phyloP scores from a whole-genome alignment of 2,797 vertebrate genomes.

The Ambastaia sidthimunki region DNA sequence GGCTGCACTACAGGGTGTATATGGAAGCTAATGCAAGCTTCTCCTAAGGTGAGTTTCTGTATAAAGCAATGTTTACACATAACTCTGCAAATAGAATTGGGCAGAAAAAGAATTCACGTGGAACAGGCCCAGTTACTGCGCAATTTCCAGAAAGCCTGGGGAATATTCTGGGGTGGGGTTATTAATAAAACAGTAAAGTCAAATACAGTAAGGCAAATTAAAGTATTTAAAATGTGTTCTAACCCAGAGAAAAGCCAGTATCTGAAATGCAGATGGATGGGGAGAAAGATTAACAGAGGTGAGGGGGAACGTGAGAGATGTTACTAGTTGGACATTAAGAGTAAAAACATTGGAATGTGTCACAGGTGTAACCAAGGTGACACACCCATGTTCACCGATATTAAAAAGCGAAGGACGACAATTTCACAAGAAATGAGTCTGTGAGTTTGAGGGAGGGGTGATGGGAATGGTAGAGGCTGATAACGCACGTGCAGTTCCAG shows the following conservation, averaged over 20 bases:
- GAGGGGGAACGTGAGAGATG: neutral
- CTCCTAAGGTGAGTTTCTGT: neutral
- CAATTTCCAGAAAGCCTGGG: neutral
- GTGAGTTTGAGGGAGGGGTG: slow-evolving; percentile 33
- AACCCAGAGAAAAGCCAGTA: neutral
- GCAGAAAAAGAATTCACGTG: neutral
- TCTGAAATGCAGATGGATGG: neutral
- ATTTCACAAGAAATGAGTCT: slow-evolving; percentile 55
- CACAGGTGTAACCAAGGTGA: slow-evolving; percentile 1
- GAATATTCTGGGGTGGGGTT: neutral
- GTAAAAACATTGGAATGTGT: neutral
- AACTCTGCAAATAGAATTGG: neutral
- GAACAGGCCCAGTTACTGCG: neutral
- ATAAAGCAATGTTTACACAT: neutral
- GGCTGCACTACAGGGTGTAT: neutral
- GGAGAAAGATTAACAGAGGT: neutral
- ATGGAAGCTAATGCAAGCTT: neutral
- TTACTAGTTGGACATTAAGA: neutral
- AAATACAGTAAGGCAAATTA: neutral
- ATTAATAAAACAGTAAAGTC: neutral
- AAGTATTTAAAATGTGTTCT: neutral
- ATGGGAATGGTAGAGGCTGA: slow-evolving; percentile 51
- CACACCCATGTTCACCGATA: neutral
- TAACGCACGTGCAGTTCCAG: slow-evolving; percentile 47
- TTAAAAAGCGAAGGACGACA: neutral